phyloP scores from a whole-genome alignment of 2,113 vertebrate genomes.

The Echinops telfairi region DNA sequence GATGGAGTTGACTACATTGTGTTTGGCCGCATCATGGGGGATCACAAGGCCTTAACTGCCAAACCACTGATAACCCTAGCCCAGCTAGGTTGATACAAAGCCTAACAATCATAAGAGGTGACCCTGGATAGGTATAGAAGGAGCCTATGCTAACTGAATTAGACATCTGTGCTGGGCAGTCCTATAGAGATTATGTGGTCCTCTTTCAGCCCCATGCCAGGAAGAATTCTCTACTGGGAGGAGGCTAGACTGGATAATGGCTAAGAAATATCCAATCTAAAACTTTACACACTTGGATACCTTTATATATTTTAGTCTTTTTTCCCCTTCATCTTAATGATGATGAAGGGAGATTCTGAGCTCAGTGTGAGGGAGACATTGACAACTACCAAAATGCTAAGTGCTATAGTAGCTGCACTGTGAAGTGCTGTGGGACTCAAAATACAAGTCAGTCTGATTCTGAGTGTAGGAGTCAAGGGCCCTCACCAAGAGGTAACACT shows the following conservation, averaged over 20 bases:
- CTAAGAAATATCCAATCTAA: not conserved
- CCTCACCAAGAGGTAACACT: not conserved
- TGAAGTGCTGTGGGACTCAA: not conserved
- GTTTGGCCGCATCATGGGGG: no score
- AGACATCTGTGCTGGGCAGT: not conserved
- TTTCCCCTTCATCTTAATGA: not conserved
- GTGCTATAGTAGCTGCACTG: not conserved
- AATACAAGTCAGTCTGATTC: not conserved
- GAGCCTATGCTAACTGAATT: no score
- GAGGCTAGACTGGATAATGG: not conserved
- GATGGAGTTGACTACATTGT: no score
- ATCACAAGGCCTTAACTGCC: no score
- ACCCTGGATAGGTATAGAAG: not conserved
- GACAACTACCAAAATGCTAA: not conserved
- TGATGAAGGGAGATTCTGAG: not conserved
- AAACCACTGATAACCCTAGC: no score
- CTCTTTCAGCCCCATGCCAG: not conserved
- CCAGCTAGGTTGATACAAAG: no score
- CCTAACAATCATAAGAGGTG: no score
- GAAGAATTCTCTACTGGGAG: not conserved
- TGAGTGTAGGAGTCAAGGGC: not conserved
- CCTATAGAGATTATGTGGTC: not conserved
- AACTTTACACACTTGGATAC: not conserved
- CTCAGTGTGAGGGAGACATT: not conserved
- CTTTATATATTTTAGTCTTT: not conserved